Evolutionary conservation across 2,797 vertebrate species (phyloP).

Genomic region (Phrynocephalus vlangalii): DNA sequence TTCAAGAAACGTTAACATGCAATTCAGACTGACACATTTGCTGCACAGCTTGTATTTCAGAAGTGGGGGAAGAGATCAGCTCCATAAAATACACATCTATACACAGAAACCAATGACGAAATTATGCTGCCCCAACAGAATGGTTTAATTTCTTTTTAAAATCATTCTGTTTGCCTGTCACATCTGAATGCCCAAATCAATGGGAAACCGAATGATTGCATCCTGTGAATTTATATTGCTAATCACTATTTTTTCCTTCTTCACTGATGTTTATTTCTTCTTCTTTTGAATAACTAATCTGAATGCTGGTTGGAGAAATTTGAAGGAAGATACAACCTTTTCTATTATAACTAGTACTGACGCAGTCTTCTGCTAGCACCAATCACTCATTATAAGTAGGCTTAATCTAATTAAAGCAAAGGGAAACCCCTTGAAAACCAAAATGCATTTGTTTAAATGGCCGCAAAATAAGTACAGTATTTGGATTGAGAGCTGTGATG

Average conservation of each 20-base stretch:
- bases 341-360: constrained; percentile 15
- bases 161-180: constrained; percentile 16
- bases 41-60: constrained; percentile 19
- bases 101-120: constrained; percentile 14
- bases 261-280: too few relatives aligned
- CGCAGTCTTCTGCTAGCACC: neutral
- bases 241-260: neutral
- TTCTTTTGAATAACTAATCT: too few relatives aligned
- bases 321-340: neutral
- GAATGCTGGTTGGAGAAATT: too few relatives aligned
- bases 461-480: neutral
- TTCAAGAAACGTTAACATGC: neutral
- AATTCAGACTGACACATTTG: neutral
- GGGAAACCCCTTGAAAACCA: neutral
- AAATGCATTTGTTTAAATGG: neutral
- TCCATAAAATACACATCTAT: constrained; percentile 23
- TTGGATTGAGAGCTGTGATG: neutral
- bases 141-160: neutral
- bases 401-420: neutral
- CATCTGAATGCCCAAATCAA: constrained; percentile 41
- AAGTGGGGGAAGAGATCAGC: neutral
- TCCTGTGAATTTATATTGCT: neutral
- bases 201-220: neutral
- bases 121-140: neutral
- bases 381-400: constrained; percentile 14